Evolutionary conservation across 2,113 vertebrate genomes (phyloP), one percentile per base, ranked within the genome.

Genomic region (Aphyosemion australe): DNA sequence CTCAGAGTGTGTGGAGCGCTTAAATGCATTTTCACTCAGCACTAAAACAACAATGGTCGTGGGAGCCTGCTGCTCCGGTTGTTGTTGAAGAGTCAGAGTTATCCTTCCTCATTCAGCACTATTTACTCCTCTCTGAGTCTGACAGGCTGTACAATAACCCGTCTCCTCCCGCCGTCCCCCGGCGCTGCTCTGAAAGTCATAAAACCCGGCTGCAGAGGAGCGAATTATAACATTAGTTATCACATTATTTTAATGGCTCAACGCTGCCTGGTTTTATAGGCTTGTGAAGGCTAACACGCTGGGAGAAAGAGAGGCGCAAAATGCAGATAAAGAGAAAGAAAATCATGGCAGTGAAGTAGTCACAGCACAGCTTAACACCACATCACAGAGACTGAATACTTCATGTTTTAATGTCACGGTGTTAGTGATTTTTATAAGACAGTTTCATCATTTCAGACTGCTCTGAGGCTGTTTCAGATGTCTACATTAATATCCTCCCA

Each of bases 191-290:
- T 74, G 58, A 67, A 72, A 75, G 72, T 75, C 84, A 69, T 80
- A 82, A 83, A 82, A 80, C 58, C 48, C 20, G 52, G 46, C 60
- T 67, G 61, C 70, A 75, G 67, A 79, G 68, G 61, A 59, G 18
- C 42, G 16, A 74, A 79, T 81, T 60, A 66, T 70, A 20, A 64
- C 31, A 32, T 58, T 74, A 79, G 70, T 82, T 77, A 74, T 85
- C 78, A 72, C 58, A 72, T 76, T 69, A 84, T 78, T 84, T 73
- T 66, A 49, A 78, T 61, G 73, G 57, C 64, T 85, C 54, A 50
- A 66, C 18, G 12, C 18, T 32, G 61, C 49, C 69, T 59, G 72
- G 16, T 69, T 78, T 78, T 62, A 58, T 51, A 4, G 42, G 65
- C 58, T 47, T 20, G 20, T 63, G 61, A 18, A 21, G 32, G 46